Conservation (phyloP, 2,113 vertebrate species). For the Sebastes fasciatus region DNA sequence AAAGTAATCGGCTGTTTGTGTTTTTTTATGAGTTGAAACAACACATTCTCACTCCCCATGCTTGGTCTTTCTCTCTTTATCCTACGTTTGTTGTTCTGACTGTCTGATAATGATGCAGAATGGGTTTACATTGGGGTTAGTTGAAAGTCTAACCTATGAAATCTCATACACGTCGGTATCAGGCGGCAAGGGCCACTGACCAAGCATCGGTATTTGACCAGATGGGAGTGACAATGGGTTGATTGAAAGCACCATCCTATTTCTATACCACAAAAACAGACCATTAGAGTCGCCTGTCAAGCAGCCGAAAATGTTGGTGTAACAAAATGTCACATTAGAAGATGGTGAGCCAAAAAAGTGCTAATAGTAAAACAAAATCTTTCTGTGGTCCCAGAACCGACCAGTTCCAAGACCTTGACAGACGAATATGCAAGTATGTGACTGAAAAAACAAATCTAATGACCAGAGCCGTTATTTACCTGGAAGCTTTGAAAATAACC, state of each 20-base stretch:
- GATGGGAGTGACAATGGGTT: no score
- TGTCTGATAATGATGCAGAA: no score
- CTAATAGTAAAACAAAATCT: neutral
- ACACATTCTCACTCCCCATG: no score
- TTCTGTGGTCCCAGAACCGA: neutral
- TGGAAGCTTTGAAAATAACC: neutral
- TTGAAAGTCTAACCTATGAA: no score
- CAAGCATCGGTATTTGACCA: no score
- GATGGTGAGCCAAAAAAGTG: neutral
- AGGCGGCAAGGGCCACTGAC: no score
- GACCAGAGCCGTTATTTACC: neutral
- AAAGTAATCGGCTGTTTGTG: neutral
- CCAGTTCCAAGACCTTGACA: neutral
- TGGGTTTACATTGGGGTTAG: no score
- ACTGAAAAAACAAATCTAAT: neutral
- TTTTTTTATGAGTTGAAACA: constrained; percentile 1
- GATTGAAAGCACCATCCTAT: neutral
- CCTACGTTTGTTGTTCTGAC: no score
- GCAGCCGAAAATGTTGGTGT: neutral
- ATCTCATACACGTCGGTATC: no score
- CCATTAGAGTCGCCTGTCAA: neutral
- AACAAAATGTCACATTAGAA: neutral
- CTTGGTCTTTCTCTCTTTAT: no score
- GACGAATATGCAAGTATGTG: no score
- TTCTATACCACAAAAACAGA: neutral